Conservation (phyloP, 2,888 invertebrate species). For the Pterostichus niger region DNA sequence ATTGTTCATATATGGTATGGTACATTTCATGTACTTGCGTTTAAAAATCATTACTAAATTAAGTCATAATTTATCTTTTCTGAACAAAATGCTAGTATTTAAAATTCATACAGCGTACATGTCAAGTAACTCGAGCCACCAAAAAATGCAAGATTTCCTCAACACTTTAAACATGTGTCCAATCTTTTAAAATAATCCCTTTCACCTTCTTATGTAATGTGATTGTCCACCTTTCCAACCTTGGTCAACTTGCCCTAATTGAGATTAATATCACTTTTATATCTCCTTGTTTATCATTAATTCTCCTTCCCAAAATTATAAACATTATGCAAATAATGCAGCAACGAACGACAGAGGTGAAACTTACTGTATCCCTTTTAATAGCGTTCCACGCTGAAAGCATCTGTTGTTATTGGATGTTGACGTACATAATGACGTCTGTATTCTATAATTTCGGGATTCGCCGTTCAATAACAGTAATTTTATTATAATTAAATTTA, state of each 20-base stretch:
- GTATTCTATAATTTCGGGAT: conserved; percentile 45
- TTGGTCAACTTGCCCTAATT: conserved; percentile 41
- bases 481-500: conserved; percentile 60
- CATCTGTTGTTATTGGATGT: conserved; percentile 47
- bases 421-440: conserved; percentile 47
- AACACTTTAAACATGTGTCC: conserved; percentile 21
- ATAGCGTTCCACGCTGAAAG: background rate
- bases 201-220: conserved; percentile 37
- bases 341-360: conserved; percentile 16
- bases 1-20: conserved; percentile 9
- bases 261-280: conserved; percentile 46
- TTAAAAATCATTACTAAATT: background rate
- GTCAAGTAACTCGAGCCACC: conserved; percentile 15
- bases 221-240: conserved; percentile 47
- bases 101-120: conserved; percentile 24
- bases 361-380: background rate
- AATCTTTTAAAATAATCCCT: conserved; percentile 33
- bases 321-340: conserved; percentile 47
- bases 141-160: conserved; percentile 38
- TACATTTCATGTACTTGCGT: background rate
- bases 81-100: background rate
- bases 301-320: conserved; percentile 25
- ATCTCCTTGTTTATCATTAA: conserved; percentile 47
- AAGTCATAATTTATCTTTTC: conserved; percentile 21
- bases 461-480: conserved; percentile 51